A percentile compares a stretch with the other conserved stretches of the same genome.
These are phyloP conservation scores for Onychostruthus taczanowskii DNA, from an alignment of 2,113 vertebrate genomes.

Conservation along the genomic window DNA sequence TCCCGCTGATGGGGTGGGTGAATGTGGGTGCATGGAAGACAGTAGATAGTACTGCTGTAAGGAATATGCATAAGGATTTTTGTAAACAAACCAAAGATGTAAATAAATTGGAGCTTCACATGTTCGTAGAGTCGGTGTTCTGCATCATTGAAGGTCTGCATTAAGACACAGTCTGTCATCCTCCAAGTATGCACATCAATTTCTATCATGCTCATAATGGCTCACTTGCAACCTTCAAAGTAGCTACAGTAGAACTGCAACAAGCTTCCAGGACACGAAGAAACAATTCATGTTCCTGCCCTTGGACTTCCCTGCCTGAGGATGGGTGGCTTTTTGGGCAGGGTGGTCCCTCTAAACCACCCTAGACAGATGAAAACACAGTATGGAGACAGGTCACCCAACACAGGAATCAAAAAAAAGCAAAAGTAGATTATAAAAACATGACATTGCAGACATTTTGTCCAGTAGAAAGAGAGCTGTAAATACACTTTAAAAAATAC, in stretches of 20 bases:
- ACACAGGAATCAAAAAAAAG: background rate
- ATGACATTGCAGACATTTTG: rapidly evolving
- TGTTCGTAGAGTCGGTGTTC: background rate
- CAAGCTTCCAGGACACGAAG: background rate
- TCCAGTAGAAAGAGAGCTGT: background rate
- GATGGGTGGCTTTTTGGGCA: background rate
- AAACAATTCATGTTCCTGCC: background rate
- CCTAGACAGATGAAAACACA: background rate
- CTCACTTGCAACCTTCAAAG: background rate
- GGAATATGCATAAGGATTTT: background rate
- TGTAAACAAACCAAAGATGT: conserved; percentile 12
- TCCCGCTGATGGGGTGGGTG: background rate
- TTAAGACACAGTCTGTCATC: background rate
- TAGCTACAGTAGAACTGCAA: background rate
- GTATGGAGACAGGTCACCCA: background rate
- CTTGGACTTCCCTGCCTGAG: background rate
- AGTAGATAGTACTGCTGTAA: background rate
- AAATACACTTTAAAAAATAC: background rate
- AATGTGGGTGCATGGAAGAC: background rate
- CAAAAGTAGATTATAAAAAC: background rate
- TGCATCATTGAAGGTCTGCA: background rate
- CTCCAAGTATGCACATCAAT: background rate
- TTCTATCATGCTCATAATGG: background rate
- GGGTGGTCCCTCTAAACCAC: background rate
- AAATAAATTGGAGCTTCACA: conserved; percentile 2